A percentile compares a stretch with the other conserved stretches of the same genome.
phyloP scores from a whole-genome alignment of 2,113 vertebrate genomes.

The Herpailurus yagouaroundi region DNA sequence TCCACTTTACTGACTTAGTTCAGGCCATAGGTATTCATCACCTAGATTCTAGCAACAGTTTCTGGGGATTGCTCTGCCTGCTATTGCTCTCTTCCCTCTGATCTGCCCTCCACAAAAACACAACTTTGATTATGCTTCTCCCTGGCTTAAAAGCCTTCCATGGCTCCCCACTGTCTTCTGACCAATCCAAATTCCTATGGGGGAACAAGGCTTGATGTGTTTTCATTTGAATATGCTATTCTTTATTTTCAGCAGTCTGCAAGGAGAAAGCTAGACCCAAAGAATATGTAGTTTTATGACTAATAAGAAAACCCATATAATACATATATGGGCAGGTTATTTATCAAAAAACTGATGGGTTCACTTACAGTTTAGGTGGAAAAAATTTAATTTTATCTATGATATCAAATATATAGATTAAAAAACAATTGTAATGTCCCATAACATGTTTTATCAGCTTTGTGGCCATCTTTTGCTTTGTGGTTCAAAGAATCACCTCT shows the following conservation, averaged over 20 bases:
- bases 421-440: not conserved
- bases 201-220: not conserved
- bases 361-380: not conserved
- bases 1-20: not conserved
- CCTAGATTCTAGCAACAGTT: not conserved
- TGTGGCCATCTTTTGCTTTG: not conserved
- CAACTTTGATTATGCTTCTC: not conserved
- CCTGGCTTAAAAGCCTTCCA: not conserved
- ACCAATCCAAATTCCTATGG: not conserved
- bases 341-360: not conserved
- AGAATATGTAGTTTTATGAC: not conserved
- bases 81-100: not conserved
- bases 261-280: not conserved
- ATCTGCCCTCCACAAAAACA: not conserved
- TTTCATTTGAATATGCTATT: not conserved
- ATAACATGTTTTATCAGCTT: not conserved
- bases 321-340: not conserved
- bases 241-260: constrained; percentile 14
- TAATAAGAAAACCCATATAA: not conserved
- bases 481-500: not conserved
- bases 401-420: not conserved
- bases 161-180: not conserved
- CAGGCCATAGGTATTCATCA: not conserved
- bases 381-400: not conserved
- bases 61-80: not conserved